These are phyloP conservation scores for Aurelia aurita DNA, from an alignment of 30 jellyfish, hydroid and myxozoan species.

Conservation along the genomic window DNA sequence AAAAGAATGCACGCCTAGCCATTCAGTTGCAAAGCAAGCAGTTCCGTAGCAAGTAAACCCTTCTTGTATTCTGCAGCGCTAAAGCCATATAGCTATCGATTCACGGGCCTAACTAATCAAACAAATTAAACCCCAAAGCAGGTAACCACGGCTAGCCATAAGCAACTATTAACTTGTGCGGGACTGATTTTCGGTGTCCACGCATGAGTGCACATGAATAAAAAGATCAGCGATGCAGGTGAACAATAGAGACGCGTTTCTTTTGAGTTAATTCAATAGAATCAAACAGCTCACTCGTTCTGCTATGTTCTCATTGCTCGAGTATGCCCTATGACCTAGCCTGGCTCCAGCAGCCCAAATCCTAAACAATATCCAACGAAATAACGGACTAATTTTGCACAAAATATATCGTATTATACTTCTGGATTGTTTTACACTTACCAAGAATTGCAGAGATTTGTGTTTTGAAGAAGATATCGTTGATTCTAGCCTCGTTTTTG, in stretches of 20 bases:
- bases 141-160: constrained; percentile 28
- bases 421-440: neutral
- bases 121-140: constrained; percentile 20
- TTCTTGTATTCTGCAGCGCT: too few relatives aligned
- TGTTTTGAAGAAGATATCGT: neutral
- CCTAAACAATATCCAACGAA: constrained; percentile 45
- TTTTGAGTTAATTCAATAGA: constrained; percentile 49
- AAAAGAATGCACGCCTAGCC: too few relatives aligned
- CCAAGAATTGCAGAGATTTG: neutral
- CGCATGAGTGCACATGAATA: constrained; percentile 57
- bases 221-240: constrained; percentile 48
- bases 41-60: too few relatives aligned
- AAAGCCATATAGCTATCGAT: too few relatives aligned
- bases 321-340: constrained; percentile 79
- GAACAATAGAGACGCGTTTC: constrained; percentile 44
- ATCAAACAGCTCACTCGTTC: constrained; percentile 74
- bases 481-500: constrained; percentile 1
- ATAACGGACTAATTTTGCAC: constrained; percentile 63
- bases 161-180: constrained; percentile 40
- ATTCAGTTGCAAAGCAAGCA: too few relatives aligned
- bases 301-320: constrained; percentile 82
- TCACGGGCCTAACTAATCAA: neutral
- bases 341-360: constrained; percentile 58
- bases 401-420: constrained; percentile 1
- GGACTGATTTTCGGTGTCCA: constrained; percentile 34